Evolutionary conservation across 1,140 invertebrate species (phyloP).

Genomic region (Mizuhopecten yessoensis): DNA sequence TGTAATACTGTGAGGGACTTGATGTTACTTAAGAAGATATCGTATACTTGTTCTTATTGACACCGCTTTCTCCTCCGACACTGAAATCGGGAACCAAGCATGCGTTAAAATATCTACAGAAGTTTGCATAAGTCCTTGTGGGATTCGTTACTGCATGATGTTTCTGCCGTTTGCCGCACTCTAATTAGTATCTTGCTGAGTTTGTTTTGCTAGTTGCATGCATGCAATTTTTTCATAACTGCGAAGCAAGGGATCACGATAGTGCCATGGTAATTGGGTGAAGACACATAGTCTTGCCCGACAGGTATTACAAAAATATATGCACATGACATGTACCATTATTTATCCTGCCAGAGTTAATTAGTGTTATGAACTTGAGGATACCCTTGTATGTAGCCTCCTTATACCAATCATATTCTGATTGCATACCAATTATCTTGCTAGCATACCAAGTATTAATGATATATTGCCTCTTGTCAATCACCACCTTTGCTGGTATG

Average conservation of each 20-base stretch:
- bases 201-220: constrained; percentile 33
- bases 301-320: constrained; percentile 35
- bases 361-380: constrained; percentile 25
- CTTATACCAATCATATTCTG: background rate
- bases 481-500: background rate
- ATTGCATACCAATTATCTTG: constrained; percentile 30
- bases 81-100: background rate
- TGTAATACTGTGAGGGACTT: background rate
- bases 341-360: constrained; percentile 12
- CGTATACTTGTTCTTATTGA: background rate
- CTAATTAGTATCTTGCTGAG: constrained; percentile 27
- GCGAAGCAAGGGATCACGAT: background rate
- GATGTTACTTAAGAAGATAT: background rate
- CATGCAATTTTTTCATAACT: constrained; percentile 26
- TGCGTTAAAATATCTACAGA: background rate
- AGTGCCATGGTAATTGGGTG: background rate
- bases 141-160: constrained; percentile 6
- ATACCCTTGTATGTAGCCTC: background rate
- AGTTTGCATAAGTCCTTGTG: background rate
- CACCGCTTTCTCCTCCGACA: background rate
- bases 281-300: constrained; percentile 24
- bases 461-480: background rate
- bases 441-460: background rate
- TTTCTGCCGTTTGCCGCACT: constrained; percentile 11
- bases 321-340: constrained; percentile 14